A percentile compares a stretch with the other conserved stretches of the same genome.
Conservation (phyloP, 2,113 vertebrate species). For the Gymnobelideus leadbeateri region DNA sequence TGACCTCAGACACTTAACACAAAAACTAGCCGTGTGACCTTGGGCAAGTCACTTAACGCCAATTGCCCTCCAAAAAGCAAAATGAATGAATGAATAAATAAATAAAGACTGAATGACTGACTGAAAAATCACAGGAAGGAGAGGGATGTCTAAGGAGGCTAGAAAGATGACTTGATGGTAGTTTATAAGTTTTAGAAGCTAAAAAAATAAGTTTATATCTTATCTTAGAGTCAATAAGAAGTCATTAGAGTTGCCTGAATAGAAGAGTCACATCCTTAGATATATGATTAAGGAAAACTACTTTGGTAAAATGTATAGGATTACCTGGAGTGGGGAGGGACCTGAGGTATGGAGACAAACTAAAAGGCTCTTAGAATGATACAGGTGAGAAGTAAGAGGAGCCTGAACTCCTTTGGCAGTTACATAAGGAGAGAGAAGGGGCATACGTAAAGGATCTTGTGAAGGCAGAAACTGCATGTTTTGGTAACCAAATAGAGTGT, state of each 20-base stretch:
- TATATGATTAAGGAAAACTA: neutral
- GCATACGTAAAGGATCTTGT: neutral
- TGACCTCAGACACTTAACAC: too few species aligned
- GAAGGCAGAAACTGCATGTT: neutral
- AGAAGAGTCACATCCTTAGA: neutral
- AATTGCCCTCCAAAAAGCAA: too few species aligned
- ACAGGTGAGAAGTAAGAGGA: neutral
- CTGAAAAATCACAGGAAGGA: neutral
- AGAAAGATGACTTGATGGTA: neutral
- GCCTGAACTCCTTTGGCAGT: neutral
- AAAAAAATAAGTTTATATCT: neutral
- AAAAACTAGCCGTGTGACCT: too few species aligned
- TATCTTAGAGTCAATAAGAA: neutral
- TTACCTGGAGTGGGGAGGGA: neutral
- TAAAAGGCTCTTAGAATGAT: neutral
- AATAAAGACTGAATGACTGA: too few species aligned
- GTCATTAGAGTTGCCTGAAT: neutral
- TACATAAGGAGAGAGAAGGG: neutral
- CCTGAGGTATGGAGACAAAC: neutral
- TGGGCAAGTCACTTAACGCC: too few species aligned
- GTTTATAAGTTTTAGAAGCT: too few species aligned
- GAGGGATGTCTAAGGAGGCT: neutral
- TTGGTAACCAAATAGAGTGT: neutral
- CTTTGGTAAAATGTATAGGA: neutral
- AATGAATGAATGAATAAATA: too few species aligned